Conservation (phyloP, 2,888 invertebrate genomes). For the Azorinus chamasolen region DNA sequence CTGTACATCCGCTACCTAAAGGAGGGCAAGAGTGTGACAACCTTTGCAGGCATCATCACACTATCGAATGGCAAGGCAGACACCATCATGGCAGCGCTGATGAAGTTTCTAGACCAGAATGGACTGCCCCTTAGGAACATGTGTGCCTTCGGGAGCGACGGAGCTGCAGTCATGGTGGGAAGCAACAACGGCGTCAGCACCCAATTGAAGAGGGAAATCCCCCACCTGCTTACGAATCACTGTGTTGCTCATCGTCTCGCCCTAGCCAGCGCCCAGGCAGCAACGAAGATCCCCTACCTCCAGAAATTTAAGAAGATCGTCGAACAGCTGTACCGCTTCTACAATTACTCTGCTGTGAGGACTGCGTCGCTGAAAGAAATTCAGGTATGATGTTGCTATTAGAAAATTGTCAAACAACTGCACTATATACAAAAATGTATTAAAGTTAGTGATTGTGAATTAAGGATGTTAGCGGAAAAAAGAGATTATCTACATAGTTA, state of each 20-base stretch:
- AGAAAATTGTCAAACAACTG: too few species aligned
- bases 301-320: slow-evolving; percentile 44
- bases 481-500: too few species aligned
- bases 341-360: slow-evolving; percentile 40
- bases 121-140: slow-evolving; percentile 21
- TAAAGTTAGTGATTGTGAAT: too few species aligned
- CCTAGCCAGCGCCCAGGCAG: slow-evolving; percentile 36
- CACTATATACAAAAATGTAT: too few species aligned
- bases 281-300: slow-evolving; percentile 20
- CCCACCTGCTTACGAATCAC: slow-evolving; percentile 38
- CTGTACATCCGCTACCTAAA: too few species aligned
- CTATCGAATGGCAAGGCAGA: slow-evolving; percentile 50
- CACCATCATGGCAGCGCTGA: slow-evolving; percentile 19
- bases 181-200: slow-evolving; percentile 31
- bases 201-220: slow-evolving; percentile 12
- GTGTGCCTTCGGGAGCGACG: slow-evolving; percentile 46
- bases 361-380: slow-evolving; percentile 25
- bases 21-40: slow-evolving; percentile 22
- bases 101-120: slow-evolving; percentile 1
- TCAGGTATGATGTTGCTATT: too few species aligned
- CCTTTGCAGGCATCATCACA: slow-evolving; percentile 7
- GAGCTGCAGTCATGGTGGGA: slow-evolving; percentile 56
- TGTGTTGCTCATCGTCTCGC: slow-evolving; percentile 55
- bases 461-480: too few species aligned
- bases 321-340: slow-evolving; percentile 46